Percentiles rank a stretch among this genome's conserved stretches.
phyloP scores from a whole-genome alignment of 2,113 vertebrate genomes.

The Benitochromis conjunctus region DNA sequence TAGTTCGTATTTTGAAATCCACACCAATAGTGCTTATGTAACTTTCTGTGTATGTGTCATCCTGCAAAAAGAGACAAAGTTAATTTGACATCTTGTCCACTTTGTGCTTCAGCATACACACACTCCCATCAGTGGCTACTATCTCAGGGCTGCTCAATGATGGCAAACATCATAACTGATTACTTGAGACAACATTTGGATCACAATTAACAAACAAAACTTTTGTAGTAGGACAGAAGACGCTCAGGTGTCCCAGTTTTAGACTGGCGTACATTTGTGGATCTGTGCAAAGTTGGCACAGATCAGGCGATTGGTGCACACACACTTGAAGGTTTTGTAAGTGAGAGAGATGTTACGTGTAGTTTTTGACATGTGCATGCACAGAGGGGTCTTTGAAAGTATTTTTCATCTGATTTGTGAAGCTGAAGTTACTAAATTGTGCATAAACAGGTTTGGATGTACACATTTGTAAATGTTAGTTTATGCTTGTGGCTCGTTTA shows the following conservation, averaged over 20 bases:
- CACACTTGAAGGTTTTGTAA: not conserved
- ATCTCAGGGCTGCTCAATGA: not conserved
- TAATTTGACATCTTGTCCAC: not conserved
- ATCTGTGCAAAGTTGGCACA: not conserved
- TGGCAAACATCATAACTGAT: not conserved
- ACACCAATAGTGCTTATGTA: constrained; percentile 99
- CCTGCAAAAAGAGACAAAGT: constrained; percentile 71
- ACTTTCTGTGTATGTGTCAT: constrained; percentile 99
- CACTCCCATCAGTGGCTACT: not conserved
- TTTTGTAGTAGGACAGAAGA: not conserved
- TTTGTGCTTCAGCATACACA: not conserved
- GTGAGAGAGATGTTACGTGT: not conserved
- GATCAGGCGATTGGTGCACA: not conserved
- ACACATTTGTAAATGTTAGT: not conserved
- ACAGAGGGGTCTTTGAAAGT: not conserved
- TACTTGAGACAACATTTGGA: not conserved
- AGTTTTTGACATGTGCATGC: not conserved
- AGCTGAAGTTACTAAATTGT: not conserved
- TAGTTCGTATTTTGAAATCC: constrained; percentile 99
- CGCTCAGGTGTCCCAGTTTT: not conserved
- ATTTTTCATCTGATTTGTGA: fast-evolving
- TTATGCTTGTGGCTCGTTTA: not conserved
- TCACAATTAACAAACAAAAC: not conserved
- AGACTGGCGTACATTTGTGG: not conserved
- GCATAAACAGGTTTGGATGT: not conserved